Base-by-base conservation (phyloP, 2,888 invertebrate species). In the Ennomos erosarius region DNA sequence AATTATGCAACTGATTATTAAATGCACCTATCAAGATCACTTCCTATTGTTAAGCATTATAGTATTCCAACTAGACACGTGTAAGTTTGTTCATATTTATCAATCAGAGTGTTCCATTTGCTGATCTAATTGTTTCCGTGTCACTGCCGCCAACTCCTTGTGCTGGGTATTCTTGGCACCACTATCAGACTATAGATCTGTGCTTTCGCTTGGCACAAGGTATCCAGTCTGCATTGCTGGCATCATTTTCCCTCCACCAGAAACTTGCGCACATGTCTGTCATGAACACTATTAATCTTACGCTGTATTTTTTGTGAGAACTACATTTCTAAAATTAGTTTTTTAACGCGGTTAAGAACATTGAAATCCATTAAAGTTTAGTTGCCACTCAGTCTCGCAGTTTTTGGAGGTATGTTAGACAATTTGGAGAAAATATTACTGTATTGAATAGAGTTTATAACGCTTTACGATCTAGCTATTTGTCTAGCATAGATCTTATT, bases 281-380 rank as follows among this genome's bases (percentile, higher is more conserved):
- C 88, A 87, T 67, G 79, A 85, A 62, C 67, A 82, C 83, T 84
- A 88, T 89, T 87, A 87, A 88, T 88, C 87, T 84, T 82, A 49
- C 62, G 55, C 16, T 43, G 13, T 52, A 42, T 45, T 55, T 59
- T 58, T 55, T 60, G 62, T 67, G 58, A 59, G 55, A 63, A 67
- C 64, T 54, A 64, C 55, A 62, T 63, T 69, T 75, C 64, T 68
- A 49, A 40, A 48, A 39, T 11, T 48, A 49, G 39, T 34, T 52
- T 53, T 65, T 62, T 65, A 59, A 63, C 54, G 56, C 59, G 69
- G 63, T 65, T 69, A 72, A 66, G 60, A 26, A 26, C 6, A 26
- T 26, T 26, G 26, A 26, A 26, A 66, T 67, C 67, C 62, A 66
- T 62, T 45, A 54, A 62, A 36, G 46, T 49, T 46, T n/a, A 10